Base-by-base conservation (phyloP, 2,113 vertebrate genomes). In the Indri indri region DNA sequence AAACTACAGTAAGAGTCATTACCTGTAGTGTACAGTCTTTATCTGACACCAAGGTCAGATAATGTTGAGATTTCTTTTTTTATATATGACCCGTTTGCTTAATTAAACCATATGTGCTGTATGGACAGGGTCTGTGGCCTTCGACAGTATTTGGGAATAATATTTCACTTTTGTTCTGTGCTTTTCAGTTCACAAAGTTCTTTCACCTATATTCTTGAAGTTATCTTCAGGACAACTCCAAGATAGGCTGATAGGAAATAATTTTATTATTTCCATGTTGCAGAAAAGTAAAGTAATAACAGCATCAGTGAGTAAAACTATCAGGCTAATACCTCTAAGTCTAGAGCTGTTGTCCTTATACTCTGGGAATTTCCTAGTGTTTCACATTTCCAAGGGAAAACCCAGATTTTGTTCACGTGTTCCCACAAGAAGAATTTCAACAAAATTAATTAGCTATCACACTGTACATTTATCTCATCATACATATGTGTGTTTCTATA, bases 401-500 rank as follows among this genome's bases (percentile, higher is more conserved):
- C 42, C 13, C 63, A 70, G 3, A 25, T 83, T 91, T 61, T 66
- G n/a, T 86, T 79, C 22, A 73, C 37, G 13, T 71, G 30, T 25
- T 54, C 40, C 30, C 27, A 88, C 50, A 63, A 40, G 40, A 70
- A 96, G 25, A 96, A 65, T 47, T 95, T 91, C 59, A 96, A 70
- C 20, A 87, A 77, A 90, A 47, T 57, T 54, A 54, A 68, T 63
- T 37, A 71, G 27, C 1, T 14, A 65, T 6, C 52, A 34, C 17
- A 88, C 37, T 22, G 2, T 45, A 79, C 23, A n/a, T 66, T 11
- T 16, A 81, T 65, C 20, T 71, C 45, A 79, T 50, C 7, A 57
- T 12, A 27, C 3, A 45, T 22, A 63, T 18, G 18, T 63, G 4
- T 71, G 47, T 73, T 32, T 30, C 34, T 32, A 79, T 50, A 87